These are phyloP conservation scores for Drosophila neonasuta DNA, from an alignment of 2,888 invertebrate genomes.

Conservation along the genomic window DNA sequence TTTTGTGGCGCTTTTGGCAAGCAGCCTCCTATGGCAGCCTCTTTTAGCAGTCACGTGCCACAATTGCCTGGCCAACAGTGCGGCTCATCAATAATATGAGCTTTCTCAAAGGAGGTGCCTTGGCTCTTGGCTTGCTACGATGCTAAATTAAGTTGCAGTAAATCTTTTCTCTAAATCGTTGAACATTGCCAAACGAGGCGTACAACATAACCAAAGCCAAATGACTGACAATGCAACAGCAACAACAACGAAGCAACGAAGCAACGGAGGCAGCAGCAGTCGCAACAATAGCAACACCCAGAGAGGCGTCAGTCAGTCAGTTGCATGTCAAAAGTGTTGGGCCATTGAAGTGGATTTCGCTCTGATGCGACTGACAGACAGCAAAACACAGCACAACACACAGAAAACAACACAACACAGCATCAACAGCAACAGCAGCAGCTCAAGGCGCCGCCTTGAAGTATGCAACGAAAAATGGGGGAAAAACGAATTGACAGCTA, in stretches of 20 bases:
- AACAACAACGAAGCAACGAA: not conserved
- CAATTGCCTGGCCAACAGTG: constrained; percentile 2
- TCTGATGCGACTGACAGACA: constrained; percentile 47
- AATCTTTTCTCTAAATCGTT: constrained; percentile 41
- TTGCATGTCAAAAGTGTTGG: constrained; percentile 56
- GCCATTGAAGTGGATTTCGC: constrained; percentile 60
- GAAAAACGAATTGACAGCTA: constrained; percentile 18
- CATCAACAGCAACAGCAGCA: constrained; percentile 6
- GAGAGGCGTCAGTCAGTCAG: constrained; percentile 55
- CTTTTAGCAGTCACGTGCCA: constrained; percentile 52
- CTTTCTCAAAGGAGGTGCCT: constrained; percentile 22
- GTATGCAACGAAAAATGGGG: constrained; percentile 40
- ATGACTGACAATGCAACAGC: constrained; percentile 53
- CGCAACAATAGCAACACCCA: constrained; percentile 6
- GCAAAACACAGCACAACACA: constrained; percentile 13
- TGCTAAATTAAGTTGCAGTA: constrained; percentile 55
- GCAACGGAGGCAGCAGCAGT: not conserved
- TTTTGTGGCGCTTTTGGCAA: constrained; percentile 23
- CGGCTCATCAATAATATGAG: constrained; percentile 61
- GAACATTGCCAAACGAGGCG: constrained; percentile 28
- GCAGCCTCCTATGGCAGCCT: constrained; percentile 7
- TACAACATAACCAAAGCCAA: constrained; percentile 34
- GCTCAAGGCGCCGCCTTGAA: constrained; percentile 41
- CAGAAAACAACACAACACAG: constrained; percentile 20
- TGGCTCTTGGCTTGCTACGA: constrained; percentile 1